These are phyloP conservation scores for Hesperia comma DNA, from an alignment of 2,888 invertebrate species.

Conservation along the genomic window DNA sequence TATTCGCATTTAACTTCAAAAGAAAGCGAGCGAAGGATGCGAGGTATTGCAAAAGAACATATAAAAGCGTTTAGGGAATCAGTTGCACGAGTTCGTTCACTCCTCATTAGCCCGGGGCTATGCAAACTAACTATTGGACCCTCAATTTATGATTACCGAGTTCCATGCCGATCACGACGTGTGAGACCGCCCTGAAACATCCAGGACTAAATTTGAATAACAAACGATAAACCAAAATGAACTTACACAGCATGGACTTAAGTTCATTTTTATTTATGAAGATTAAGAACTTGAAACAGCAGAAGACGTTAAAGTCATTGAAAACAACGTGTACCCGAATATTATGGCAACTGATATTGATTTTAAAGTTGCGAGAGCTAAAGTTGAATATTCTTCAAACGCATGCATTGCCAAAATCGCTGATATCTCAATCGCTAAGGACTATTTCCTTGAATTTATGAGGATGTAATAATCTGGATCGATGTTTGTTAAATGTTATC, in stretches of 20 bases:
- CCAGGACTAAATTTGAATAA: slow-evolving; percentile 41
- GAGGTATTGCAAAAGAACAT: slow-evolving; percentile 47
- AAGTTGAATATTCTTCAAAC: slow-evolving; percentile 48
- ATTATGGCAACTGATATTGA: slow-evolving; percentile 43
- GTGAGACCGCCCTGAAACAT: slow-evolving; percentile 67
- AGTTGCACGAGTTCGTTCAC: slow-evolving; percentile 61
- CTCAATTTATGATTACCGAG: slow-evolving; percentile 67
- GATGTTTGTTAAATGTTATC: slow-evolving; percentile 56
- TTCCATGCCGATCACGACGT: slow-evolving; percentile 61
- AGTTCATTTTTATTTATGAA: slow-evolving; percentile 40
- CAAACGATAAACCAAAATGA: slow-evolving; percentile 31
- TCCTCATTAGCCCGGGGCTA: slow-evolving; percentile 56
- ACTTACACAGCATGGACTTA: slow-evolving; percentile 23
- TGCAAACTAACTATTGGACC: slow-evolving; percentile 63
- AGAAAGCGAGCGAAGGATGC: slow-evolving; percentile 52
- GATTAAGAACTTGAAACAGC: slow-evolving; percentile 43
- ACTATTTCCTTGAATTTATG: slow-evolving; percentile 65
- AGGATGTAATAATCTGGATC: slow-evolving; percentile 58
- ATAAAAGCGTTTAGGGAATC: slow-evolving; percentile 38
- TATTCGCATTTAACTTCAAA: slow-evolving; percentile 49
- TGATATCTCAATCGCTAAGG: slow-evolving; percentile 72
- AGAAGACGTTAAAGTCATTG: slow-evolving; percentile 51
- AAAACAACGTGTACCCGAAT: slow-evolving; percentile 53
- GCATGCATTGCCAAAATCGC: slow-evolving; percentile 48
- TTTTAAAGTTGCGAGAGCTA: slow-evolving; percentile 46